A percentile compares a stretch with the other conserved stretches of the same genome.
Conservation (phyloP, 2,113 vertebrate genomes). For the Neogobius melanostomus region DNA sequence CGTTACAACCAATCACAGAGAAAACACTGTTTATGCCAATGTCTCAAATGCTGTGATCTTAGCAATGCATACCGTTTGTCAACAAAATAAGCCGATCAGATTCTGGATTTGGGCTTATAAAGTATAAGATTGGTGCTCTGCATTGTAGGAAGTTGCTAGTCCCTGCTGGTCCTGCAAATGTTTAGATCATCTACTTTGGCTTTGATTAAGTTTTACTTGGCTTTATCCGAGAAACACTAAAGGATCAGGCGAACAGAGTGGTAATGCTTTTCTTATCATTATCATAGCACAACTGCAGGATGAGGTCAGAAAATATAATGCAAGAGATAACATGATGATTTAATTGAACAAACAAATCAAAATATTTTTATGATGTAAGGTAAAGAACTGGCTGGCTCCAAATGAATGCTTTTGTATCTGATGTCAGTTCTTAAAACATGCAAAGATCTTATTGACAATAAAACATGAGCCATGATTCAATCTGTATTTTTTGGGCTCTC, state of each 20-base stretch:
- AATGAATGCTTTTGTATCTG: constrained; percentile 28
- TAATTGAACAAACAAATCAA: constrained; percentile 34
- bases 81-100: not conserved
- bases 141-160: constrained; percentile 9
- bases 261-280: constrained; percentile 21
- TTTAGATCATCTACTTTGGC: constrained; percentile 27
- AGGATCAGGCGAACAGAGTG: constrained; percentile 4
- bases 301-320: constrained; percentile 77
- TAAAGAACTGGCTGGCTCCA: constrained; percentile 5
- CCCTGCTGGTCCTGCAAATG: constrained; percentile 16
- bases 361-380: constrained; percentile 8
- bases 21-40: not conserved
- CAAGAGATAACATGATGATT: constrained; percentile 64
- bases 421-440: constrained; percentile 23
- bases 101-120: not conserved
- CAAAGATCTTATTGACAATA: constrained; percentile 50
- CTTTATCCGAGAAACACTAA: constrained; percentile 14
- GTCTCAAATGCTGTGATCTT: not conserved
- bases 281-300: constrained; percentile 81
- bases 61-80: not conserved
- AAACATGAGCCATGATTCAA: constrained; percentile 39
- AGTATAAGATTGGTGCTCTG: too few relatives aligned
- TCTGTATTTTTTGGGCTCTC: constrained; percentile 12
- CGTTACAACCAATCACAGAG: not conserved
- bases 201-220: constrained; percentile 30